These are phyloP conservation scores for Onychostoma macrolepis DNA, from an alignment of 2,113 vertebrate species.

Conservation along the genomic window DNA sequence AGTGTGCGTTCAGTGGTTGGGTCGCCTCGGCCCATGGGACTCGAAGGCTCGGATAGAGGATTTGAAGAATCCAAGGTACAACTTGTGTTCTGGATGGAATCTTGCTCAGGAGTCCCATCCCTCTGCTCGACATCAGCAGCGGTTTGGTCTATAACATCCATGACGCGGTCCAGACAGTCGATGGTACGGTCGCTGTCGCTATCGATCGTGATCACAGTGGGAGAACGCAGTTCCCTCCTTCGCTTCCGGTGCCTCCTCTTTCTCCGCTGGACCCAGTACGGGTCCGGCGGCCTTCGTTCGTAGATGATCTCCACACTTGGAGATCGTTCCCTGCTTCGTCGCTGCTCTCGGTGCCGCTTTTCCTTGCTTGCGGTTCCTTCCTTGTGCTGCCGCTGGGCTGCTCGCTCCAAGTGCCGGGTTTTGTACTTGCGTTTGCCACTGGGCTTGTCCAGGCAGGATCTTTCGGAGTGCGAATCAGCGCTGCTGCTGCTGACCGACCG, in stretches of 20 bases:
- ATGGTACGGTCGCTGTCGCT: conserved; percentile 68
- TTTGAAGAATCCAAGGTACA: neutral
- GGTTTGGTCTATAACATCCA: neutral
- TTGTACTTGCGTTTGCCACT: conserved; percentile 96
- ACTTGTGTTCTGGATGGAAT: neutral
- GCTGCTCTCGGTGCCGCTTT: conserved; percentile 68
- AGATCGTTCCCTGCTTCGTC: conserved; percentile 75
- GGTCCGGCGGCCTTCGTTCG: conserved; percentile 69
- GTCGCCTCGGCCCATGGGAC: neutral
- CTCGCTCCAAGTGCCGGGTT: conserved; percentile 85
- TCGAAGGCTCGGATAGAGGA: neutral
- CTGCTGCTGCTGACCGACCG: conserved; percentile 39
- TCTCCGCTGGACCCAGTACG: conserved; percentile 79
- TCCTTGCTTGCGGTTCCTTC: conserved; percentile 73
- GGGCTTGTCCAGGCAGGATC: conserved; percentile 83
- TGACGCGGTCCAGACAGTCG: conserved; percentile 9
- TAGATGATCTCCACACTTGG: conserved; percentile 85
- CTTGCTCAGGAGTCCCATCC: neutral
- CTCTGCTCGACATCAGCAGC: neutral
- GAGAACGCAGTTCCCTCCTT: conserved; percentile 70
- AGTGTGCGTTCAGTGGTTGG: neutral
- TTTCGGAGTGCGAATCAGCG: conserved; percentile 37
- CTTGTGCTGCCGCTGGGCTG: conserved; percentile 54
- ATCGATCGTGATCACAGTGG: conserved; percentile 87
- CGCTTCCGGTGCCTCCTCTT: conserved; percentile 90